phyloP scores from a whole-genome alignment of 1,140 invertebrate genomes.

The Drosophila dunni region DNA sequence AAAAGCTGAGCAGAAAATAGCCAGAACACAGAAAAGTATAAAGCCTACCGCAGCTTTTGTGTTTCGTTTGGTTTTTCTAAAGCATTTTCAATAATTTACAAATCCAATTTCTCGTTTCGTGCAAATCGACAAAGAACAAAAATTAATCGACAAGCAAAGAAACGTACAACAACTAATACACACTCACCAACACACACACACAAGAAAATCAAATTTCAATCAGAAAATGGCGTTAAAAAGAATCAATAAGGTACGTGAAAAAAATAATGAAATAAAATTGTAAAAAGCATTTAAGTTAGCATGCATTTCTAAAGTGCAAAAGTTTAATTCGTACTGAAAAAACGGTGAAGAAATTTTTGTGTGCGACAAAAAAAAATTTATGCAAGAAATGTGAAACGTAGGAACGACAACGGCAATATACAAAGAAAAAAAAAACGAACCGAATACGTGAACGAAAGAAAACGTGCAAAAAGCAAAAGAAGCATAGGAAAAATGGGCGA shows the following conservation, averaged over 20 bases:
- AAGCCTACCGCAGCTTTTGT: conserved; percentile 73
- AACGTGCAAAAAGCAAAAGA: conserved; percentile 74
- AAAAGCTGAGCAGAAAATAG: conserved; percentile 69
- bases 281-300: conserved; percentile 38
- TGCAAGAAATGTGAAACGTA: conserved; percentile 84
- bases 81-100: conserved; percentile 54
- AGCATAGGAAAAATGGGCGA: conserved; percentile 64
- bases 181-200: conserved; percentile 73
- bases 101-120: conserved; percentile 55
- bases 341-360: conserved; percentile 58
- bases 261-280: conserved; percentile 54
- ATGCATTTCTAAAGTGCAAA: conserved; percentile 42
- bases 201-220: conserved; percentile 84
- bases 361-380: conserved; percentile 79
- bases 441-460: conserved; percentile 85
- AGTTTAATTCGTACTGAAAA: conserved; percentile 33
- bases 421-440: conserved; percentile 58
- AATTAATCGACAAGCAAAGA: conserved; percentile 69
- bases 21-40: conserved; percentile 49
- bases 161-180: conserved; percentile 67
- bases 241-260: conserved; percentile 96
- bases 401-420: conserved; percentile 58
- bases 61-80: conserved; percentile 72
- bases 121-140: conserved; percentile 69
- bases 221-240: conserved; percentile 95